Evolutionary conservation across 2,888 invertebrate genomes (phyloP), one percentile per base, ranked within the genome.

Genomic region (Ischnura elegans): DNA sequence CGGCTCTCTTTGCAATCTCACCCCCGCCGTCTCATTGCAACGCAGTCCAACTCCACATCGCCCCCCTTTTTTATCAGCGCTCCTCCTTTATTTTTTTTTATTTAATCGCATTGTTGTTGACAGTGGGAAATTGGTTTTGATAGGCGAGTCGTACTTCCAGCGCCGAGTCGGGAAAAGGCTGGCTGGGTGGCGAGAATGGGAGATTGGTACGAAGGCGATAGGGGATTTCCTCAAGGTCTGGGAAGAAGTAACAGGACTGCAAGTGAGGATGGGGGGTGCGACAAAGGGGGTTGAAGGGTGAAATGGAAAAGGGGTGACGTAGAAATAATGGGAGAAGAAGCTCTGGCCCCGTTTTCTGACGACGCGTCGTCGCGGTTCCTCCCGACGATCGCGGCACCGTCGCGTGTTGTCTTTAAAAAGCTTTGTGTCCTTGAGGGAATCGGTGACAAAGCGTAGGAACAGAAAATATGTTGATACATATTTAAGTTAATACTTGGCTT

Each of bases 21-120:
- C n/a, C 45, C 43, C 55, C 2, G 21, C 42, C 55, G 19, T 42
- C 61, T 43, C 61, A 90, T 61, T 42, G 90, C 90, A 66, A 51
- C 90, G 61, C 90, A 90, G 66, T 61, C 55, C 90, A 13, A 46
- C 46, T 43, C 61, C 43, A 43, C 55, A 66, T 90, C 43, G 66
- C 90, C 36, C 76, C n/a, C 61, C 45, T 90, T 76, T 61, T 86
- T 90, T 90, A 61, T 90, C 61, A 43, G 61, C n/a, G 55, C 61
- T n/a, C n/a, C 4, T n/a, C 76, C 61, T 90, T 61, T 61, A 42
- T 90, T 90, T 90, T 90, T 43, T 90, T 90, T 90, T 90, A 90
- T 90, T 90, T 90, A 90, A 90, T 90, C 90, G 90, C 43, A 90
- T 90, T 90, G 90, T 90, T 90, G 90, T 90, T 90, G 90, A 90